phyloP scores from a whole-genome alignment of 1,140 invertebrate genomes.

The Brachionus angularis region DNA sequence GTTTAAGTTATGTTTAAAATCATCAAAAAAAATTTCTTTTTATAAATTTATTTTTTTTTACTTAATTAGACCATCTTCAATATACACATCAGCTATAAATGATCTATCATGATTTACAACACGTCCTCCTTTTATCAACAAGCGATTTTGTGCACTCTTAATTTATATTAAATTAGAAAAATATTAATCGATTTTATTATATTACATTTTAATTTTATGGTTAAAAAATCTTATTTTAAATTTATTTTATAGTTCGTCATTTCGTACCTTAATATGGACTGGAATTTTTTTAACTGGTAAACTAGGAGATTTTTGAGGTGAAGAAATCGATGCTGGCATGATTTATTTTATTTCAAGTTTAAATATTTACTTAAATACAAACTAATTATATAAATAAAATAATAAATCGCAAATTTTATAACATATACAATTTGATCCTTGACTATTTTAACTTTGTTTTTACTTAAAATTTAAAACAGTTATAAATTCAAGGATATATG shows the following conservation, averaged over 20 bases:
- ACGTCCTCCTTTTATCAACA: slow-evolving; percentile 89
- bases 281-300: slow-evolving; percentile 42
- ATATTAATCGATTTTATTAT: no score
- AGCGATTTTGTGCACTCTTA: slow-evolving; percentile 47
- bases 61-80: slow-evolving; percentile 83
- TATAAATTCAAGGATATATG: no score
- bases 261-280: slow-evolving; percentile 40
- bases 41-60: not conserved
- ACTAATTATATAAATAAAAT: no score
- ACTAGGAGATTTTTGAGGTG: not conserved
- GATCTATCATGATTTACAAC: slow-evolving; percentile 91
- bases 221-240: no score
- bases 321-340: not conserved
- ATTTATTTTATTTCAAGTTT: not conserved
- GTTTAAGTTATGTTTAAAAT: not conserved
- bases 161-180: not conserved
- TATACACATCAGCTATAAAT: slow-evolving; percentile 79
- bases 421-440: no score
- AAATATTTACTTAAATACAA: no score
- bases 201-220: no score
- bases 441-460: no score
- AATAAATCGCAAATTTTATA: no score
- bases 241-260: no score
- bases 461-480: no score
- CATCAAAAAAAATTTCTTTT: not conserved